phyloP scores from a whole-genome alignment of 2,113 vertebrate genomes.

The Ploceus nigricollis region DNA sequence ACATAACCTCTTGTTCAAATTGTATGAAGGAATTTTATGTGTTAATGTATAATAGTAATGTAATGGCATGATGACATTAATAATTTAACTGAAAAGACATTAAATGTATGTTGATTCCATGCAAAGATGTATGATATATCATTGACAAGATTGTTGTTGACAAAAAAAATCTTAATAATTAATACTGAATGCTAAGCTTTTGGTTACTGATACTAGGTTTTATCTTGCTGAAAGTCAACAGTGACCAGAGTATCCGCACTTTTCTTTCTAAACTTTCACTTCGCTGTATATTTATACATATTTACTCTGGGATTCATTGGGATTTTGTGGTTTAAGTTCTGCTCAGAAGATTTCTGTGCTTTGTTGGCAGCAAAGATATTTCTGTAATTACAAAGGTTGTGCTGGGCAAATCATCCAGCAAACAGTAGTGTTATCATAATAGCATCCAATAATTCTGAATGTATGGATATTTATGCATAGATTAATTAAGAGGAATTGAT shows the following conservation, averaged over 20 bases:
- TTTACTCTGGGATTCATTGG: not conserved
- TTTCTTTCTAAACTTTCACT: not conserved
- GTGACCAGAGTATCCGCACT: not conserved
- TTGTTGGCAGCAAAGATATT: not conserved
- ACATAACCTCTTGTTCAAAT: not conserved
- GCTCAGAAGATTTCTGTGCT: not conserved
- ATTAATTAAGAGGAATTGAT: not conserved
- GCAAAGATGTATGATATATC: not conserved
- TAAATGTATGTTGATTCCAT: not conserved
- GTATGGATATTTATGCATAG: not conserved
- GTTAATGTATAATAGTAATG: not conserved
- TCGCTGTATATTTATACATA: not conserved
- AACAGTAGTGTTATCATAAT: not conserved
- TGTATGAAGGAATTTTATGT: not conserved
- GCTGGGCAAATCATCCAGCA: not conserved
- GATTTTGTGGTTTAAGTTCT: not conserved
- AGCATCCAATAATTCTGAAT: not conserved
- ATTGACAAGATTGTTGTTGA: not conserved
- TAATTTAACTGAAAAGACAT: not conserved
- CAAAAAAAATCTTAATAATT: not conserved
- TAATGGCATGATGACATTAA: not conserved
- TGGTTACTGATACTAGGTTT: not conserved
- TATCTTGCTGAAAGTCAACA: not conserved
- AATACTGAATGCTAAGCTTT: not conserved
- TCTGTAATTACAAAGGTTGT: not conserved